phyloP scores from a whole-genome alignment of 2,113 vertebrate species.

The Passer domesticus region DNA sequence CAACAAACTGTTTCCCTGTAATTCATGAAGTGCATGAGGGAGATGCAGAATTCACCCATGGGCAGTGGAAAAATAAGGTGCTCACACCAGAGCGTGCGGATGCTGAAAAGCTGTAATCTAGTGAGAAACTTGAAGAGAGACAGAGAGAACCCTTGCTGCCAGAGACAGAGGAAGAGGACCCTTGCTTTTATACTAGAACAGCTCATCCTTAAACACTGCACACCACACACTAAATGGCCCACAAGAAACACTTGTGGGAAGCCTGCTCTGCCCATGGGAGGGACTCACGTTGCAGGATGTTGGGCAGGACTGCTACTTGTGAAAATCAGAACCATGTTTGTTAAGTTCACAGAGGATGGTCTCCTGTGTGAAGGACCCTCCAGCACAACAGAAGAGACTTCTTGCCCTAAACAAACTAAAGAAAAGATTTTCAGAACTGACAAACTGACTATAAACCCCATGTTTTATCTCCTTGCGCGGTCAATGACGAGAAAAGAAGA shows the following conservation, averaged over 20 bases:
- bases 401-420: background rate
- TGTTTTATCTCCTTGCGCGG: background rate
- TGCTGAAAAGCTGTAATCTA: background rate
- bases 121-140: background rate
- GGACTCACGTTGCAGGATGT: background rate
- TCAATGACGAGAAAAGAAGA: background rate
- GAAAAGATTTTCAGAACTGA: background rate
- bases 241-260: background rate
- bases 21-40: background rate
- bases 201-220: background rate
- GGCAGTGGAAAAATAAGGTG: background rate
- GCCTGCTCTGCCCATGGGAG: background rate
- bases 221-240: background rate
- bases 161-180: background rate
- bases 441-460: background rate
- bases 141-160: background rate
- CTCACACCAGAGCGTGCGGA: background rate
- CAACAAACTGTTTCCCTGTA: too few species aligned
- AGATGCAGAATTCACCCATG: background rate
- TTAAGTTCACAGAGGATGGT: background rate
- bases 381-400: background rate
- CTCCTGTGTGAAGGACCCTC: background rate
- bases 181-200: background rate
- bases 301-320: background rate
- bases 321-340: background rate